Evolutionary conservation across 2,113 vertebrate genomes (phyloP), one percentile per base, ranked within the genome.

Genomic region (Menura novaehollandiae): DNA sequence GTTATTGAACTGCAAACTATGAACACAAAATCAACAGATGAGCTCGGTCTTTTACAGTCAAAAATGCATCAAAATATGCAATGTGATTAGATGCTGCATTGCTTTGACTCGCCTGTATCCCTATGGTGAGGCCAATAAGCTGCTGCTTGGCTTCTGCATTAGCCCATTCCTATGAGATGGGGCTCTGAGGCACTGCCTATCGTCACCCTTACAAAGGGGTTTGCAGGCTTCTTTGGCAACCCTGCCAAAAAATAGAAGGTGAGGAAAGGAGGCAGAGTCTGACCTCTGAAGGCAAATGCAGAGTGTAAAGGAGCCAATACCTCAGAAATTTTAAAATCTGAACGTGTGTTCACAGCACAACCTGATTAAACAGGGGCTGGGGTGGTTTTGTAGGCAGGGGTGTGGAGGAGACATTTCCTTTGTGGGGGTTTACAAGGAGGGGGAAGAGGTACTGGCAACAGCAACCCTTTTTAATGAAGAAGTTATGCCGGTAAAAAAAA

Each of bases 101-200:
- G 0, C 49, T 63, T 7, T 33, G 71, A 62, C n/a, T 62, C 0
- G 1, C n/a, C 47, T 39, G 30, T 5, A 46, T 43, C 15, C 8
- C 75, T 77, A 1, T 5, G 13, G 63, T 0, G 1, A 66, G 47
- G 58, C 62, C 6, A 15, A 6, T 3, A 15, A 1, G 5, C 32
- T 59, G 23, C 17, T 5, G 4, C 69, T 64, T 15, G 3, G 26
- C 52, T 75, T 59, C 33, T 77, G 41, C 24, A 47, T 11, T 41
- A 64, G 47, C 72, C 18, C 44, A 15, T 26, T 56, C 52, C 64
- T 52, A 1, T 2, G 35, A 47, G 33, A n/a, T 3, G 51, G 51
- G 43, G 64, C 75, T 77, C 72, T 44, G 46, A 72, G 66, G 41
- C 30, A 4, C 51, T 71, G 51, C 68, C 62, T 39, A 6, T 46